Evolutionary conservation across 2,113 vertebrate genomes (phyloP).

Genomic region (Uria lomvia): DNA sequence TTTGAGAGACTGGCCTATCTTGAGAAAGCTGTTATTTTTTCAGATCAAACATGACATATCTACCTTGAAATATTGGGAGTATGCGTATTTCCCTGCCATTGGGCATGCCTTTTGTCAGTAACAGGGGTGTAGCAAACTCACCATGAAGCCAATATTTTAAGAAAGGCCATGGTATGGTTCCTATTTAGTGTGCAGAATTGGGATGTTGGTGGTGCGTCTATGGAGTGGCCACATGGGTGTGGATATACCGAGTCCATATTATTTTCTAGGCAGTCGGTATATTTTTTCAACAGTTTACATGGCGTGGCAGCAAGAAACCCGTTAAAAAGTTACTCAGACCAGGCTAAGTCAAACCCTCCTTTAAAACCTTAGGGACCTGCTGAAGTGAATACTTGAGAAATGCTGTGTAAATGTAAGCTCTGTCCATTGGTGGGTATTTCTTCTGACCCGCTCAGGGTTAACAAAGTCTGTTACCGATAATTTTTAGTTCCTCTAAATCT

Average conservation of each 20-base stretch:
- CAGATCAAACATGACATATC: not conserved
- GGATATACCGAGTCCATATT: accelerated
- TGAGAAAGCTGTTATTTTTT: not conserved
- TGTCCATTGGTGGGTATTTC: not conserved
- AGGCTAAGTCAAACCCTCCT: not conserved
- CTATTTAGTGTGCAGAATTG: not conserved
- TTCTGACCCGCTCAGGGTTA: not conserved
- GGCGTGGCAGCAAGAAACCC: not conserved
- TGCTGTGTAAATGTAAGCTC: not conserved
- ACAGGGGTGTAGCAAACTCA: not conserved
- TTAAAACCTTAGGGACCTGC: not conserved
- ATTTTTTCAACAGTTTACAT: not conserved
- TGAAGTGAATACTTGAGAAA: not conserved
- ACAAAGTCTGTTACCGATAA: not conserved
- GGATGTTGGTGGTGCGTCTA: not conserved
- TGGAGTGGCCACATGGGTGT: accelerated
- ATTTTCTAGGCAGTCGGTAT: not conserved
- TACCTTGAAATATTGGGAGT: not conserved
- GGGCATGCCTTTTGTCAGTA: not conserved
- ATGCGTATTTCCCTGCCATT: not conserved
- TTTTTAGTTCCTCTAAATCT: not conserved
- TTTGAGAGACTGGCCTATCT: not conserved
- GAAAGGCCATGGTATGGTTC: not conserved
- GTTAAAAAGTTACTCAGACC: not conserved
- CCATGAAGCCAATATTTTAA: not conserved